These are phyloP conservation scores for Laothoe populi DNA, from an alignment of 2,888 invertebrate species.

Conservation along the genomic window DNA sequence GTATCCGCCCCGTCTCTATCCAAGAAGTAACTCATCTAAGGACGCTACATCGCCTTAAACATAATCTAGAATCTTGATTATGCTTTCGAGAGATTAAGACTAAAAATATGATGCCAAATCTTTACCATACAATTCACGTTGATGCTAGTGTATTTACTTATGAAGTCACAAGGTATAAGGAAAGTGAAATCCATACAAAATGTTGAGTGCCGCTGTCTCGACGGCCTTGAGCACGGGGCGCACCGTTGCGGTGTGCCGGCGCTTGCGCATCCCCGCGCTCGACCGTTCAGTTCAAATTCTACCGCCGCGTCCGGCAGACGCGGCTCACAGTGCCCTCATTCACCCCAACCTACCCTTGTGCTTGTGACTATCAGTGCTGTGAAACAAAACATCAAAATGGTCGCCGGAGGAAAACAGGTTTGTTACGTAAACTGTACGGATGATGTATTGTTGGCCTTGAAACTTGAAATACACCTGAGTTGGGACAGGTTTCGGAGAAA, in stretches of 20 bases:
- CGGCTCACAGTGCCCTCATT: slow-evolving; percentile 65
- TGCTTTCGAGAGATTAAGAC: too few relatives aligned
- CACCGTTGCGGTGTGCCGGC: slow-evolving; percentile 43
- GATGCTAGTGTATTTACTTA: too few relatives aligned
- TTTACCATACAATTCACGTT: background rate
- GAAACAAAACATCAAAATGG: slow-evolving; percentile 71
- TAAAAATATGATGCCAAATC: background rate
- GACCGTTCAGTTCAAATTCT: slow-evolving; percentile 77
- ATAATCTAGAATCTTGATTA: too few relatives aligned
- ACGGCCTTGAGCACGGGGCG: slow-evolving; percentile 60
- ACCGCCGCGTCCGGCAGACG: slow-evolving; percentile 82
- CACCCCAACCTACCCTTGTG: slow-evolving; percentile 53
- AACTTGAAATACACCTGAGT: slow-evolving; percentile 30
- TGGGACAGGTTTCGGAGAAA: background rate
- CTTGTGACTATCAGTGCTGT: slow-evolving; percentile 69
- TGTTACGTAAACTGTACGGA: slow-evolving; percentile 50
- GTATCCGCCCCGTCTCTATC: too few relatives aligned
- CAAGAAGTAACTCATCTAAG: too few relatives aligned
- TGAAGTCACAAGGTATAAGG: background rate
- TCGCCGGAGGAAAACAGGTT: slow-evolving; percentile 84
- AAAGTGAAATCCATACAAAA: slow-evolving; percentile 1
- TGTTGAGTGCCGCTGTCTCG: slow-evolving; percentile 30
- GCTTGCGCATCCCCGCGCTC: slow-evolving; percentile 58
- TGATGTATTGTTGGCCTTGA: slow-evolving; percentile 35
- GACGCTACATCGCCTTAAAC: too few relatives aligned